A percentile compares a stretch with the other conserved stretches of the same genome.
These are phyloP conservation scores for Drosophila chauvacae DNA, from an alignment of 1,140 invertebrate species.

Conservation along the genomic window DNA sequence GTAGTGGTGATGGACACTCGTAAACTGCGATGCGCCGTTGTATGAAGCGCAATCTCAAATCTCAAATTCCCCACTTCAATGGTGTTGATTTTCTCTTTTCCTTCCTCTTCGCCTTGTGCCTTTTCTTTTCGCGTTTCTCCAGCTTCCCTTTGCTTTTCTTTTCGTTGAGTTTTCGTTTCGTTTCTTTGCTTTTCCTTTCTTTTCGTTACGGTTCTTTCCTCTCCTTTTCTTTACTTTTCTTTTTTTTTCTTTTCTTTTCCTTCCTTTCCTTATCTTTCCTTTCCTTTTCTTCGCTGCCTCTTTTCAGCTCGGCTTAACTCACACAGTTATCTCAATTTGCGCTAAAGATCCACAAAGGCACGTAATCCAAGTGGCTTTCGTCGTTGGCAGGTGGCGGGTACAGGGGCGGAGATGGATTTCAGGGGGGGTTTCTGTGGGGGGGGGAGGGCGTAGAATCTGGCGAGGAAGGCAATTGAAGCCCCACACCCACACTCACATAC, in stretches of 20 bases:
- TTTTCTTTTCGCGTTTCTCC: slow-evolving; percentile 16
- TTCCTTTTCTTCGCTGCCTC: slow-evolving; percentile 15
- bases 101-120: slow-evolving; percentile 23
- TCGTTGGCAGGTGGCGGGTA: not conserved
- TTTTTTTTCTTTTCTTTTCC: not conserved
- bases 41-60: slow-evolving; percentile 80
- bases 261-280: not conserved
- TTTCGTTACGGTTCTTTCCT: slow-evolving; percentile 1
- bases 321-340: slow-evolving; percentile 35
- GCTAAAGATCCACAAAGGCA: slow-evolving; percentile 36
- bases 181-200: slow-evolving; percentile 1
- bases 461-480: slow-evolving; percentile 57
- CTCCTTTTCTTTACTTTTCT: not conserved
- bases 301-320: slow-evolving; percentile 20
- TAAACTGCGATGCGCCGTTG: slow-evolving; percentile 79
- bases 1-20: slow-evolving; percentile 82
- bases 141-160: slow-evolving; percentile 14
- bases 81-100: slow-evolving; percentile 72
- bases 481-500: slow-evolving; percentile 29
- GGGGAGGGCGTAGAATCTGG: not conserved
- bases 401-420: not conserved
- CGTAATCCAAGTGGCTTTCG: slow-evolving; percentile 41
- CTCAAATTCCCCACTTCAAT: slow-evolving; percentile 79
- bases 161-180: not conserved
- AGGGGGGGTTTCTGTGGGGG: not conserved